phyloP scores from a whole-genome alignment of 2,113 vertebrate genomes.

The Carollia perspicillata region DNA sequence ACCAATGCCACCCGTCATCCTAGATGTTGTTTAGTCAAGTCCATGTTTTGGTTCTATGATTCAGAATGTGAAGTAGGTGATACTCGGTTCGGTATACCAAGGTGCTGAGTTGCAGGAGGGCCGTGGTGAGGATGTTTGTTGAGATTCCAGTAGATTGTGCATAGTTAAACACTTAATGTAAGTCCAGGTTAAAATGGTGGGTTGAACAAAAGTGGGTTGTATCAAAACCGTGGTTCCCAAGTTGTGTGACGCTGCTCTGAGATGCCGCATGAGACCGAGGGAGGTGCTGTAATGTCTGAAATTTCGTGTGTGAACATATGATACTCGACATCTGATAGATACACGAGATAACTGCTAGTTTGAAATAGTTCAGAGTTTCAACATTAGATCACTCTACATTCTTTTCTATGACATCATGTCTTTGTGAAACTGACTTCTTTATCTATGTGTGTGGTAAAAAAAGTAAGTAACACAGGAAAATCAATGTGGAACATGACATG shows the following conservation, averaged over 20 bases:
- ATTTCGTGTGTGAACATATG: neutral
- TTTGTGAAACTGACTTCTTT: neutral
- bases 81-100: neutral
- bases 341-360: neutral
- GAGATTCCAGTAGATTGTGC: neutral
- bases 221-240: neutral
- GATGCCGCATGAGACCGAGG: fast-evolving
- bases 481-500: neutral
- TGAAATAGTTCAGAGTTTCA: neutral
- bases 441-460: neutral
- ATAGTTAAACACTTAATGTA: neutral
- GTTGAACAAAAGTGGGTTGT: neutral
- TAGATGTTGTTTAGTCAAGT: neutral
- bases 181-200: neutral
- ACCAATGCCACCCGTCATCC: neutral
- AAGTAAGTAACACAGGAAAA: neutral
- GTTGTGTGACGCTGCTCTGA: neutral
- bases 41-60: neutral
- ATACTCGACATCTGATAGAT: neutral
- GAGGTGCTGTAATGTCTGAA: neutral
- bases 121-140: neutral
- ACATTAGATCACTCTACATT: neutral
- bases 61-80: neutral
- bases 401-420: neutral
- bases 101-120: neutral